Conservation (phyloP, 2,888 invertebrate species). For the Nematopogon swammerdamellus region DNA sequence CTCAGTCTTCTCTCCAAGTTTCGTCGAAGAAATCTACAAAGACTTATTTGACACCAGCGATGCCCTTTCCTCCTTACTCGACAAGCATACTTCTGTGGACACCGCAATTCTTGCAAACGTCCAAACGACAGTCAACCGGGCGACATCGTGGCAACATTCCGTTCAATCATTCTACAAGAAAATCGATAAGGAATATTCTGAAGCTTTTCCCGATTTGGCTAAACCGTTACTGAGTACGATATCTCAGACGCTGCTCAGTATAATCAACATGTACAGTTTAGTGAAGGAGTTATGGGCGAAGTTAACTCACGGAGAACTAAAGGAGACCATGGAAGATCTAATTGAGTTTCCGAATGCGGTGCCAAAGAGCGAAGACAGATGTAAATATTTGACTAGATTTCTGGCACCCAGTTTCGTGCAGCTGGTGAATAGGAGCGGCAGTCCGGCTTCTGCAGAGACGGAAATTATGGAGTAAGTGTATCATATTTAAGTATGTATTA, state of each 20-base stretch:
- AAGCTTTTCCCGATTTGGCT: constrained; percentile 76
- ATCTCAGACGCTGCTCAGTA: constrained; percentile 63
- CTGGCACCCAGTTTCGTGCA: constrained; percentile 29
- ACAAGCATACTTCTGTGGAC: not conserved
- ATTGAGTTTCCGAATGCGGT: constrained; percentile 47
- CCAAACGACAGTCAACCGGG: constrained; percentile 32
- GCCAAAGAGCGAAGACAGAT: constrained; percentile 17
- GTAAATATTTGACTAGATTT: constrained; percentile 44
- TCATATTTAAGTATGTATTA: not conserved
- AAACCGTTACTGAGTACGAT: constrained; percentile 68
- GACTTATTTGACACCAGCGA: constrained; percentile 16
- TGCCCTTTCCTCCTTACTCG: not conserved
- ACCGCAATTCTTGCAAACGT: constrained; percentile 14
- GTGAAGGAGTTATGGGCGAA: constrained; percentile 41
- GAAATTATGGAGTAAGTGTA: constrained; percentile 50
- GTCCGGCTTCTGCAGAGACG: constrained; percentile 23
- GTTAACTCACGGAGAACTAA: constrained; percentile 26
- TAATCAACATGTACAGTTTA: constrained; percentile 53
- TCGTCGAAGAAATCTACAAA: constrained; percentile 20
- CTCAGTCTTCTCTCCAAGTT: constrained; percentile 33
- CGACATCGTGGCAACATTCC: constrained; percentile 50
- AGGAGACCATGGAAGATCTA: constrained; percentile 34
- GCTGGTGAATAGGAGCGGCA: constrained; percentile 25
- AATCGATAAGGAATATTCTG: constrained; percentile 51
- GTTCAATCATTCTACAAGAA: constrained; percentile 53